Percentiles rank a stretch among this genome's conserved stretches.
phyloP scores from a whole-genome alignment of 1,140 invertebrate genomes.

The Ridgeia piscesae region DNA sequence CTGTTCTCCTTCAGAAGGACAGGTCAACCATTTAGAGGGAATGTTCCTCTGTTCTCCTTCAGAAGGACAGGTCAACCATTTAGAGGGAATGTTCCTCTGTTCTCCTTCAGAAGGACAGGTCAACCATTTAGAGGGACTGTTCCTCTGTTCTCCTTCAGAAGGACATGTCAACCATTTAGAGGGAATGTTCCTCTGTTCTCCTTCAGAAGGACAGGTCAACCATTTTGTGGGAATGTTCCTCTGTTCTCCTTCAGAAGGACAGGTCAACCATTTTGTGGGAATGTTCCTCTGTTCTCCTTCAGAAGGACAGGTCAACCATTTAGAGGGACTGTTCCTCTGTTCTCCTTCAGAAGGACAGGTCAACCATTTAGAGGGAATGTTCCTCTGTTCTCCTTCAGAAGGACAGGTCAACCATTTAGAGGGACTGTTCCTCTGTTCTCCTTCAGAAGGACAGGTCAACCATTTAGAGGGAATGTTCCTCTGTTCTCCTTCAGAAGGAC shows the following conservation, averaged over 20 bases:
- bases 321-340: not conserved
- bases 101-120: not conserved
- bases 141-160: not conserved
- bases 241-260: not conserved
- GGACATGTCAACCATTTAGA: not conserved
- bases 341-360: not conserved
- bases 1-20: not conserved
- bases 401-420: not conserved
- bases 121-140: not conserved
- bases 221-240: too few relatives aligned
- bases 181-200: not conserved
- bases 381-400: not conserved
- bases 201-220: not conserved
- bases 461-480: not conserved
- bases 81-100: too few relatives aligned
- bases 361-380: not conserved
- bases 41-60: not conserved
- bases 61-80: not conserved
- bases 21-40: too few relatives aligned
- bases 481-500: not conserved
- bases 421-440: not conserved
- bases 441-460: not conserved
- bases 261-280: not conserved
- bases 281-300: not conserved
- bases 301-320: not conserved